These are phyloP conservation scores for Proisotoma minuta DNA, from an alignment of 2,888 invertebrate genomes.

Conservation along the genomic window DNA sequence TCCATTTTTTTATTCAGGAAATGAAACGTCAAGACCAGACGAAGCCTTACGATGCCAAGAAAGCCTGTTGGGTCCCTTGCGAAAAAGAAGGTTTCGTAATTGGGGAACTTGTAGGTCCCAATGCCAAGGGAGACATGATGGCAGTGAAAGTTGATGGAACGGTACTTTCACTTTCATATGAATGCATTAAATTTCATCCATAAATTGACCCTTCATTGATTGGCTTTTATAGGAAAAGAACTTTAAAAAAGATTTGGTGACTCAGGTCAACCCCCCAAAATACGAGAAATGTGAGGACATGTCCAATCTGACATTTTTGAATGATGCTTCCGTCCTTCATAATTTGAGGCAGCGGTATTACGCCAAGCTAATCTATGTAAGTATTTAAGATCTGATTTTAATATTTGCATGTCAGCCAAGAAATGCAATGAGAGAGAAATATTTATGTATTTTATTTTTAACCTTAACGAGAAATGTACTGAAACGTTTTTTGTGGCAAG, in stretches of 20 bases:
- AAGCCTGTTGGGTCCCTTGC: slow-evolving; percentile 98
- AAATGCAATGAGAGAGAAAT: no score
- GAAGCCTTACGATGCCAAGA: slow-evolving; percentile 99
- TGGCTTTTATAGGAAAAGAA: slow-evolving; percentile 74
- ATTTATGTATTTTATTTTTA: no score
- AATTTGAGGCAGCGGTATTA: slow-evolving; percentile 97
- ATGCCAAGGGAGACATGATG: slow-evolving; percentile 97
- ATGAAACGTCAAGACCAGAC: slow-evolving; percentile 97
- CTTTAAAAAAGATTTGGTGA: slow-evolving; percentile 91
- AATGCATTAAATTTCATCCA: neutral
- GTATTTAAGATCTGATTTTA: no score
- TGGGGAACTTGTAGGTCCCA: slow-evolving; percentile 95
- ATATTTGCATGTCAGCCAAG: no score
- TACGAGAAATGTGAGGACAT: slow-evolving; percentile 98
- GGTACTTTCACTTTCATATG: no score
- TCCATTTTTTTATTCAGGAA: no score
- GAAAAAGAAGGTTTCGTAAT: slow-evolving; percentile 95
- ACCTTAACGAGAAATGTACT: no score
- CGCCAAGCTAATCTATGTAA: slow-evolving; percentile 95
- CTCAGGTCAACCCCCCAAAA: slow-evolving; percentile 97
- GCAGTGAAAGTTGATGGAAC: slow-evolving; percentile 88
- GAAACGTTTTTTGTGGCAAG: no score
- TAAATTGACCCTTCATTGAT: neutral
- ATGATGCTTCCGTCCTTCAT: slow-evolving; percentile 97
- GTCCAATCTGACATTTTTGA: slow-evolving; percentile 97